A percentile compares a stretch with the other conserved stretches of the same genome.
Conservation (phyloP, 2,888 invertebrate genomes). For the Theretra japonica region DNA sequence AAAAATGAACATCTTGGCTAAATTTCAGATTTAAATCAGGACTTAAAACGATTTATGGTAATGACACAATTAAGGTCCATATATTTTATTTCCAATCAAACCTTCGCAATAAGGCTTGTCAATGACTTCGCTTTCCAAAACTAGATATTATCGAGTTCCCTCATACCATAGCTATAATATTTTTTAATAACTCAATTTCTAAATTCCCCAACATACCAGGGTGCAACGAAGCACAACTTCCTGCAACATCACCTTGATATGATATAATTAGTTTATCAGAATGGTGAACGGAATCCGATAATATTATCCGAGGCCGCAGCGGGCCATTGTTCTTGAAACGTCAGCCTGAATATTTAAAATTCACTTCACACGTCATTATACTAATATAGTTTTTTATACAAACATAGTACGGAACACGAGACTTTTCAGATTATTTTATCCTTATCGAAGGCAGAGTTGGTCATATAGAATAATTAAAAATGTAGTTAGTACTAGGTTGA, state of each 20-base stretch:
- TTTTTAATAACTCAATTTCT: too few species aligned
- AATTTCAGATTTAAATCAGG: too few species aligned
- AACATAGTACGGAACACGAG: not conserved
- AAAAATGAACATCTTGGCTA: too few species aligned
- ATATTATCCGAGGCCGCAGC: slow-evolving; percentile 13
- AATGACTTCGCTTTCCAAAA: too few species aligned
- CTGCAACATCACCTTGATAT: not conserved
- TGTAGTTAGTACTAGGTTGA: too few species aligned
- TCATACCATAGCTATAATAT: too few species aligned
- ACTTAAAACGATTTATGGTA: too few species aligned
- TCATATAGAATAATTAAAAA: too few species aligned
- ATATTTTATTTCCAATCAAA: not conserved
- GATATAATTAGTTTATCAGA: slow-evolving; percentile 11
- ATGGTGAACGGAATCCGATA: not conserved
- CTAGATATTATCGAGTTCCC: too few species aligned
- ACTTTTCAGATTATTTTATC: not conserved
- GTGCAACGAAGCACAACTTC: not conserved
- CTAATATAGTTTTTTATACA: not conserved
- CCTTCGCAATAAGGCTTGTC: not conserved
- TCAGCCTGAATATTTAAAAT: not conserved
- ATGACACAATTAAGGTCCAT: too few species aligned
- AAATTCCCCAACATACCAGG: too few species aligned
- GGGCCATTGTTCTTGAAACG: not conserved
- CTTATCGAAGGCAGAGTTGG: too few species aligned
- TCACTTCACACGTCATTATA: not conserved